These are phyloP conservation scores for Galerucella calmariensis DNA, from an alignment of 2,888 invertebrate genomes.

Conservation along the genomic window DNA sequence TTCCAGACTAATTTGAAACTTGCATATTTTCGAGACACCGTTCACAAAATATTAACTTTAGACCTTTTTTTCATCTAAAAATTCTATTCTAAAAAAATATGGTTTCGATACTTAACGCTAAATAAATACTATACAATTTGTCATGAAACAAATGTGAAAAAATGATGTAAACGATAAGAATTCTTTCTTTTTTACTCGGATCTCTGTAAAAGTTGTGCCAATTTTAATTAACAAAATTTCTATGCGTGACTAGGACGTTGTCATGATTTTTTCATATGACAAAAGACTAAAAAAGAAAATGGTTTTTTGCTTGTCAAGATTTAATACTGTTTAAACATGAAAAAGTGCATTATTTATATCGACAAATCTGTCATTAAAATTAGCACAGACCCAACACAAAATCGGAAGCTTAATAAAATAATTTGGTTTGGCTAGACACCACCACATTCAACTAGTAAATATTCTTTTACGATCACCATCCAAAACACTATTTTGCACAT, in stretches of 20 bases:
- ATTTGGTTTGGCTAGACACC: slow-evolving; percentile 8
- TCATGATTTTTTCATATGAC: not conserved
- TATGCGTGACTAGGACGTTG: not conserved
- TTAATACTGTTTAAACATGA: not conserved
- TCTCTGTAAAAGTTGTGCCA: not conserved
- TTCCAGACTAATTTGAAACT: not conserved
- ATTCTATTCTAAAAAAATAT: slow-evolving; percentile 45
- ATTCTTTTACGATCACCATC: too few relatives aligned
- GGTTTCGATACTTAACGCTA: slow-evolving; percentile 42
- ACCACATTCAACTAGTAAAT: not conserved
- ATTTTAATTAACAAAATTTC: not conserved
- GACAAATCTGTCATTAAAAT: not conserved
- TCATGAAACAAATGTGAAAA: slow-evolving; percentile 7
- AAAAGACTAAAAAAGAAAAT: not conserved
- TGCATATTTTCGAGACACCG: slow-evolving; percentile 15
- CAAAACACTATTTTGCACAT: too few relatives aligned
- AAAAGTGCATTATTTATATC: not conserved
- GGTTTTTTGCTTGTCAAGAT: not conserved
- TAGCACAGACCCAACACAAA: not conserved
- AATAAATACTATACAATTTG: slow-evolving; percentile 49
- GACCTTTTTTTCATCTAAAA: slow-evolving; percentile 31
- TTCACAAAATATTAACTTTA: slow-evolving; percentile 14
- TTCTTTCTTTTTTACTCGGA: not conserved
- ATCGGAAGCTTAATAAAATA: not conserved
- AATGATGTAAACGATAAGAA: not conserved